These are phyloP conservation scores for Planococcus citri DNA, from an alignment of 1,140 invertebrate species.

Conservation along the genomic window DNA sequence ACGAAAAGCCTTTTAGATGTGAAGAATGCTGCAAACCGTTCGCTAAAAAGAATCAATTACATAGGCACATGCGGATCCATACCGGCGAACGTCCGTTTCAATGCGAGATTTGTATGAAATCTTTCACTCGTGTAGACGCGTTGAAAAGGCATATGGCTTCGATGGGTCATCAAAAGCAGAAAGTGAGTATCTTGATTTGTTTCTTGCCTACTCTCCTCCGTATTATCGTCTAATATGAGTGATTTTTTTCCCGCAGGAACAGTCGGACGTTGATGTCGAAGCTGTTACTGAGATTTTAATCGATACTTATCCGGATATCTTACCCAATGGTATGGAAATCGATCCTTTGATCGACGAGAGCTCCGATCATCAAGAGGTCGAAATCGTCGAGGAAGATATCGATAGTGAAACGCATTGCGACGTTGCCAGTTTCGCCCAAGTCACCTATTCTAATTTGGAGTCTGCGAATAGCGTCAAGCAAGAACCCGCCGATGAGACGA, in stretches of 20 bases:
- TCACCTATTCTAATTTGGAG: neutral
- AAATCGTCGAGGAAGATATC: neutral
- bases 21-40: slow-evolving; percentile 58
- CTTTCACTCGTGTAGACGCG: slow-evolving; percentile 38
- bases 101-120: slow-evolving; percentile 27
- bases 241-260: neutral
- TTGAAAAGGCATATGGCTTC: slow-evolving; percentile 51
- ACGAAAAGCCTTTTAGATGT: slow-evolving; percentile 46
- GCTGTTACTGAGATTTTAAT: neutral
- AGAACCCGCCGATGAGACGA: neutral
- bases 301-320: neutral
- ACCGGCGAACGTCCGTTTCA: slow-evolving; percentile 29
- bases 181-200: neutral
- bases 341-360: neutral
- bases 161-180: neutral
- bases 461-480: neutral
- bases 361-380: neutral
- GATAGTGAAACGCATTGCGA: neutral
- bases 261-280: neutral
- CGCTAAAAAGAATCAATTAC: slow-evolving; percentile 32
- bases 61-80: slow-evolving; percentile 27
- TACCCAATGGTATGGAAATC: neutral
- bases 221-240: neutral
- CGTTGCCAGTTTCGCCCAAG: slow-evolving; percentile 4
- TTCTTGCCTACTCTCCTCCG: neutral